Evolutionary conservation across 2,888 invertebrate genomes (phyloP).

Genomic region (Corbicula japonica): DNA sequence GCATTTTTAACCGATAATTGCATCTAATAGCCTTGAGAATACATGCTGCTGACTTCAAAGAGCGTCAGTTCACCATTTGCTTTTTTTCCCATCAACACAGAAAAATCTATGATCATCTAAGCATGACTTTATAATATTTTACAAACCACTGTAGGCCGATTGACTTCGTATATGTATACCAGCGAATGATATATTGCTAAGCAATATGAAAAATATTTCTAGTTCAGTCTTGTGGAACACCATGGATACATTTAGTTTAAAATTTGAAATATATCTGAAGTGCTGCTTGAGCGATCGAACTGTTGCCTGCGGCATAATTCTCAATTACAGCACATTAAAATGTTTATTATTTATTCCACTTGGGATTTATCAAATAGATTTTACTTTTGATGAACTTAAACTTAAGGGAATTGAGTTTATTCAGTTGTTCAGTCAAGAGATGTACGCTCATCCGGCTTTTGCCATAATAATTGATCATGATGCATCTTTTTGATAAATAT

Average conservation of each 20-base stretch:
- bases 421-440: conserved; percentile 2
- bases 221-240: conserved; percentile 30
- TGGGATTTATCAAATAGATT: conserved; percentile 45
- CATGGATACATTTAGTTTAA: conserved; percentile 29
- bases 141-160: conserved; percentile 13
- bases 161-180: conserved; percentile 19
- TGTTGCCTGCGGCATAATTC: conserved; percentile 44
- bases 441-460: background rate
- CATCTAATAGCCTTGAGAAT: background rate
- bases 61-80: background rate
- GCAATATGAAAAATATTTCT: conserved; percentile 14
- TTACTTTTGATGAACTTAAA: conserved; percentile 6
- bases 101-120: conserved; percentile 25
- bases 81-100: conserved; percentile 31
- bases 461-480: conserved; percentile 13
- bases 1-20: too few relatives aligned
- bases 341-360: conserved; percentile 43
- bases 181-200: conserved; percentile 37
- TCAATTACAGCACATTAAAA: conserved; percentile 57
- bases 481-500: conserved; percentile 44
- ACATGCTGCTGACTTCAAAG: conserved; percentile 11
- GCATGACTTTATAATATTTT: conserved; percentile 48
- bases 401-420: conserved; percentile 17
- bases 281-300: conserved; percentile 30
- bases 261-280: conserved; percentile 17